Evolutionary conservation across 2,888 invertebrate species (phyloP), one percentile per base, ranked within the genome.

Genomic region (Reticulitermes lucifugus): DNA sequence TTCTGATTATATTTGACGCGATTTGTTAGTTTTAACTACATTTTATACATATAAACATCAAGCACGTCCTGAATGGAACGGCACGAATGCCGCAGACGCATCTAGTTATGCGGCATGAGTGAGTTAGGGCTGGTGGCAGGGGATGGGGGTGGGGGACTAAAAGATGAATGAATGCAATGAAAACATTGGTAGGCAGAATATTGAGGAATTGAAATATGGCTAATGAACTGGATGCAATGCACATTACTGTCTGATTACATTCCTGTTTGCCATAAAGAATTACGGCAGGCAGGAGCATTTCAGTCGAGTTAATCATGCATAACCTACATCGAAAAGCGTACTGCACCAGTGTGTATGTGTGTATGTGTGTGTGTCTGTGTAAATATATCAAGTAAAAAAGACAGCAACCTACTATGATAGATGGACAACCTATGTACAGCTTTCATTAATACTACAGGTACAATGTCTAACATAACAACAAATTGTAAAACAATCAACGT

Each of bases 151-250:
- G 77, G n/a, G 70, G 35, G 80, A 43, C 55, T 41, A 70, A 81
- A 70, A 81, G 70, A 81, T 81, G 65, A 70, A 81, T 81, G 81
- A 81, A 65, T 70, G 70, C 81, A 81, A 70, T 81, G 81, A 81
- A 81, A 81, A 81, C 81, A 70, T 81, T 41, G 81, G 65, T 65
- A 70, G 65, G 81, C 70, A 46, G 81, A 81, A 81, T 81, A 81
- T 81, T 81, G 81, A 81, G 81, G 81, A 81, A 60, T 70, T 81
- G 81, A 81, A 81, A 81, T 81, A 81, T 81, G 43, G 81, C 81
- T 81, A 81, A 81, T 81, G 81, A 81, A 81, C 65, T 81, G 81
- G n/a, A 80, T 60, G 80, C 35, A 80, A 65, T 65, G 25, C 65
- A 81, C 65, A 65, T 65, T 81, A 81, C 81, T 70, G 65, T 81